These are phyloP conservation scores for Phalacrocorax pelagicus DNA, from an alignment of 2,113 vertebrate species.

Conservation along the genomic window DNA sequence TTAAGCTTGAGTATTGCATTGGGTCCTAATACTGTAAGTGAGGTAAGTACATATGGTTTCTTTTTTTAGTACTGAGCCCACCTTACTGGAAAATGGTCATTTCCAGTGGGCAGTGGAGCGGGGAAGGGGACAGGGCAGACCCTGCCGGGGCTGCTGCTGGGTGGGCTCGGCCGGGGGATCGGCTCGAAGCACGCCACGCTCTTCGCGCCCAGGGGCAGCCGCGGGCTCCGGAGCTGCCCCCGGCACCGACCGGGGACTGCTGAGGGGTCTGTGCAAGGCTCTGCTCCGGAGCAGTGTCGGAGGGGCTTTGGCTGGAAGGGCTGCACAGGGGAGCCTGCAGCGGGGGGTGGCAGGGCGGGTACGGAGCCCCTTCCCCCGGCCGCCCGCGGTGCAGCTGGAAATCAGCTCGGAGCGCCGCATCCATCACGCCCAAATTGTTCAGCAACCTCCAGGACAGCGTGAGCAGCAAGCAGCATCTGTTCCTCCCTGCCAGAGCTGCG, in stretches of 20 bases:
- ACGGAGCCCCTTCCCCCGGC: not conserved
- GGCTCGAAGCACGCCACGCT: fast-evolving
- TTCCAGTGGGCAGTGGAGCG: fast-evolving
- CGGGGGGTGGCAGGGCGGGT: fast-evolving
- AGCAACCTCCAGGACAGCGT: conserved; percentile 22
- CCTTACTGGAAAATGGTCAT: fast-evolving
- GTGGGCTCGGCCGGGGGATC: fast-evolving
- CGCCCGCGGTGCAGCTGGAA: fast-evolving
- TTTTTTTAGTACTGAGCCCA: too few relatives aligned
- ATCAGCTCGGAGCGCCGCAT: not conserved
- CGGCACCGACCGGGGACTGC: fast-evolving
- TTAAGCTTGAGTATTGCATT: not conserved
- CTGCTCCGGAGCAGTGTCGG: fast-evolving
- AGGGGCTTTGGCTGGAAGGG: not conserved
- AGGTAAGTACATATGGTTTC: fast-evolving
- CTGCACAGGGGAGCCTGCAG: fast-evolving
- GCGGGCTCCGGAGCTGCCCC: fast-evolving
- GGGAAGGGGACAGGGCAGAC: not conserved
- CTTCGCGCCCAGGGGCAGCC: fast-evolving
- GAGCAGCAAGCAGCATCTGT: conserved; percentile 55
- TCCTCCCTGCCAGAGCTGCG: not conserved
- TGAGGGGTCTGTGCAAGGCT: fast-evolving
- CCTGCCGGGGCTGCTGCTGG: not conserved
- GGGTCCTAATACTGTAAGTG: not conserved
- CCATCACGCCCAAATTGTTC: conserved; percentile 55